Conservation (phyloP, 1,140 invertebrate species). For the Anastrepha obliqua region DNA sequence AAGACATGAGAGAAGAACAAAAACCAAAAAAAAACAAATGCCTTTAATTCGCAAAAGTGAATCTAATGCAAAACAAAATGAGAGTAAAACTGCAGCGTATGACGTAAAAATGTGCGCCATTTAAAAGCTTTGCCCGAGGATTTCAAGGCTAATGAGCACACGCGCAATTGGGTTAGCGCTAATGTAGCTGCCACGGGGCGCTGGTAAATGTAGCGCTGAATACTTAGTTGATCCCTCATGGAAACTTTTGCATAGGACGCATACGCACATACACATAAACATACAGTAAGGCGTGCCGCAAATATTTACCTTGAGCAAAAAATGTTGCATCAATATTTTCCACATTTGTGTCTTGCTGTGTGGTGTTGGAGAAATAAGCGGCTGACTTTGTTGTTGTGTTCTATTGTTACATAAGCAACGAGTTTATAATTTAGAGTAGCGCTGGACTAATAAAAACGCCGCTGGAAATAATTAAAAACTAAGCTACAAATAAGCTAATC, state of each 20-base stretch:
- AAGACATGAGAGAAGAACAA: background rate
- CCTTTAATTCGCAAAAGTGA: background rate
- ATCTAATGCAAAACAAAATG: background rate
- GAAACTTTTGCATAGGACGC: background rate
- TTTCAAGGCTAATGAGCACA: conserved; percentile 15
- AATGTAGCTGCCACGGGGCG: background rate
- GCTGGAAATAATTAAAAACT: too few relatives aligned
- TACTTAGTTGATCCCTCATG: background rate
- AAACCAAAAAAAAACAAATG: background rate
- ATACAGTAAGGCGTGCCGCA: background rate
- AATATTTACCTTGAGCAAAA: background rate
- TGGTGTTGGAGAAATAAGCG: too few relatives aligned
- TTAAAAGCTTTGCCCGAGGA: background rate
- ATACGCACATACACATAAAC: background rate
- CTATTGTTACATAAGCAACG: too few relatives aligned
- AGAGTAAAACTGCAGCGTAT: background rate
- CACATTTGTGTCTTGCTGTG: too few relatives aligned
- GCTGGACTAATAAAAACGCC: too few relatives aligned
- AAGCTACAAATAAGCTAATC: too few relatives aligned
- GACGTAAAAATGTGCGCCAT: background rate
- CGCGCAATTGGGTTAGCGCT: background rate
- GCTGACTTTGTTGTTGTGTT: too few relatives aligned
- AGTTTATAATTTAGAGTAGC: too few relatives aligned
- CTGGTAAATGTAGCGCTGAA: background rate
- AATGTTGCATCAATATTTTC: too few relatives aligned